These are phyloP conservation scores for Folsomia candida DNA, from an alignment of 2,888 invertebrate genomes.

Conservation along the genomic window DNA sequence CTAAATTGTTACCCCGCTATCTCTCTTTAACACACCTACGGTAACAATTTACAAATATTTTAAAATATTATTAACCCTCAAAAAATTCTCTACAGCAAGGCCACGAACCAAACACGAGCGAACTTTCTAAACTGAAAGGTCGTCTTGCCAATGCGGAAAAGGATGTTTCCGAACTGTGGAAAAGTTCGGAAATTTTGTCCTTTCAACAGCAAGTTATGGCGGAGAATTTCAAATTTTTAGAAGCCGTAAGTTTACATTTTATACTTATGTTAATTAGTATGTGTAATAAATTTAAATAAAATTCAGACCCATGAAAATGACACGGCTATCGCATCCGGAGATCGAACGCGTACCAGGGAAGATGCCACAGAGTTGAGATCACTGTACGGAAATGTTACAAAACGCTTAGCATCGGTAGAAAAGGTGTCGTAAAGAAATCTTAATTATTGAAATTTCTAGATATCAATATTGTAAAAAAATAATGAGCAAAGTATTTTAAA, in stretches of 20 bases:
- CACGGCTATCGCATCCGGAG: constrained; percentile 25
- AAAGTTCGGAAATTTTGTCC: constrained; percentile 39
- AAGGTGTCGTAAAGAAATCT: too few relatives aligned
- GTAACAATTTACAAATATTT: too few relatives aligned
- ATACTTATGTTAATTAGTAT: not conserved
- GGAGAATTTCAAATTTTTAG: constrained; percentile 17
- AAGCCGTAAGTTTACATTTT: constrained; percentile 9
- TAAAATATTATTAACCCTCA: too few relatives aligned
- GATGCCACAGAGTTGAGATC: constrained; percentile 26
- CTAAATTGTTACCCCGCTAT: too few relatives aligned
- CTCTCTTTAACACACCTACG: too few relatives aligned
- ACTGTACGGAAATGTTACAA: constrained; percentile 28
- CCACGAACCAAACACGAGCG: too few relatives aligned
- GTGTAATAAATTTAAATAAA: not conserved
- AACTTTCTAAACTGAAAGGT: constrained; percentile 23
- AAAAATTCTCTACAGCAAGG: too few relatives aligned
- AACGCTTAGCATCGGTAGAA: constrained; percentile 30
- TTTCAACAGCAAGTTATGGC: constrained; percentile 38
- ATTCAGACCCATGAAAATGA: constrained; percentile 38
- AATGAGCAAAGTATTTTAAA: too few relatives aligned
- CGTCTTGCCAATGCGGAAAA: constrained; percentile 24
- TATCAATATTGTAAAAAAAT: too few relatives aligned
- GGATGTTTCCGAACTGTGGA: constrained; percentile 40
- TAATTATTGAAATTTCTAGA: too few relatives aligned
- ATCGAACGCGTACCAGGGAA: constrained; percentile 30